These are phyloP conservation scores for Philopotamus ludificatus DNA, from an alignment of 1,140 invertebrate genomes.

Conservation along the genomic window DNA sequence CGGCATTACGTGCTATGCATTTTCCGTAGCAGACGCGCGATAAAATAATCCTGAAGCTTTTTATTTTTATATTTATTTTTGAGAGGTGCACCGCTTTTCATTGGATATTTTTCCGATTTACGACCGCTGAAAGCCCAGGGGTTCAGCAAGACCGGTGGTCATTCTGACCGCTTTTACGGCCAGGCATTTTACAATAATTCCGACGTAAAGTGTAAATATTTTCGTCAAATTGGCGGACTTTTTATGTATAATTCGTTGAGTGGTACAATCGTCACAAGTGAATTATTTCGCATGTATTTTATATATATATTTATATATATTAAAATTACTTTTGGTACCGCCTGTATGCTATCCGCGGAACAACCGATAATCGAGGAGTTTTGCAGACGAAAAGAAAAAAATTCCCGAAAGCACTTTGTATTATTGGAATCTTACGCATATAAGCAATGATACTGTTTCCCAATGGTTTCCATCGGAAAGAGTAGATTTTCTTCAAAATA, in stretches of 20 bases:
- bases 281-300: not conserved
- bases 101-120: conserved; percentile 35
- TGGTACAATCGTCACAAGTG: conserved; percentile 1
- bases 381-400: conserved; percentile 32
- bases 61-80: conserved; percentile 29
- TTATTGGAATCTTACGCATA: conserved; percentile 41
- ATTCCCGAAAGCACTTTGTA: conserved; percentile 41
- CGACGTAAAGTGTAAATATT: conserved; percentile 32
- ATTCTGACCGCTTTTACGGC: conserved; percentile 5
- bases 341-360: conserved; percentile 20
- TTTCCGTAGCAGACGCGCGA: conserved; percentile 14
- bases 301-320: not conserved
- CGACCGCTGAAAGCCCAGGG: conserved; percentile 11
- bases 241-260: conserved; percentile 6
- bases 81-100: conserved; percentile 22
- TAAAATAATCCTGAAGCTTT: conserved; percentile 32
- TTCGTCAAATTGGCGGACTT: conserved; percentile 33
- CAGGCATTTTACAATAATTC: conserved; percentile 21
- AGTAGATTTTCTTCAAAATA: not conserved
- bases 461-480: not conserved
- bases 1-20: conserved; percentile 26
- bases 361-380: conserved; percentile 36
- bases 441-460: conserved; percentile 32
- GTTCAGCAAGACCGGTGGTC: conserved; percentile 15
- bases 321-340: not conserved